Base-by-base conservation (phyloP, 1,140 invertebrate genomes). In the Manduca sexta region DNA sequence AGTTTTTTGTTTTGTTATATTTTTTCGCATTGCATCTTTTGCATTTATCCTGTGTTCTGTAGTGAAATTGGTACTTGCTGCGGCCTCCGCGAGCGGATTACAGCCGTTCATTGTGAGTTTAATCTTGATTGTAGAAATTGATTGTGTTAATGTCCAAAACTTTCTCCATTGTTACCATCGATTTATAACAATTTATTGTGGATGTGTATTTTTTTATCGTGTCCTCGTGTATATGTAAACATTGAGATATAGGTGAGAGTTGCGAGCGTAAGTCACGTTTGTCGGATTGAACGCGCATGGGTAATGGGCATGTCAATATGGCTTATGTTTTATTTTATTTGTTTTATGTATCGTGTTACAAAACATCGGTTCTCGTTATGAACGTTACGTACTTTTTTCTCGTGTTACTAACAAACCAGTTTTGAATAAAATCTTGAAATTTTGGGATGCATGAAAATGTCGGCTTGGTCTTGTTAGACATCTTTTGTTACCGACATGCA, bases 41-140 rank as follows among this genome's bases (percentile, higher is more conserved):
- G 52, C 52, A 45, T 48, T 16, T 52, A 42, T 46, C 45, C 41
- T 45, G 52, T 55, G 52, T 55, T 55, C 46, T 55, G 52, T 49
- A 43, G 52, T 55, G 52, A 55, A 55, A 49, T 55, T 55, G 29
- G 39, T 15, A 30, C 26, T 29, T 21, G n/a, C 21, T 31, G 21
- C 41, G 41, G 41, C 14, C 26, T 31, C 29, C 21, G 21, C 21
- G 21, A 26, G 21, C 21, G 21, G 21, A 26, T 26, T 26, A 26
- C 21, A 29, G 41, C 26, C 41, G 41, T 43, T 43, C 41, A 43
- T 43, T 43, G 41, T 43, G 41, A 29, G 26, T 29, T 29, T 43
- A 30, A 43, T 43, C 41, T 43, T 43, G 41, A 43, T 43, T 21
- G 26, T 12, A 12, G 26, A 43, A 43, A 43, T 21, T 43, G 41